These are phyloP conservation scores for Hetaerina titia DNA, from an alignment of 2,888 invertebrate species.

Conservation along the genomic window DNA sequence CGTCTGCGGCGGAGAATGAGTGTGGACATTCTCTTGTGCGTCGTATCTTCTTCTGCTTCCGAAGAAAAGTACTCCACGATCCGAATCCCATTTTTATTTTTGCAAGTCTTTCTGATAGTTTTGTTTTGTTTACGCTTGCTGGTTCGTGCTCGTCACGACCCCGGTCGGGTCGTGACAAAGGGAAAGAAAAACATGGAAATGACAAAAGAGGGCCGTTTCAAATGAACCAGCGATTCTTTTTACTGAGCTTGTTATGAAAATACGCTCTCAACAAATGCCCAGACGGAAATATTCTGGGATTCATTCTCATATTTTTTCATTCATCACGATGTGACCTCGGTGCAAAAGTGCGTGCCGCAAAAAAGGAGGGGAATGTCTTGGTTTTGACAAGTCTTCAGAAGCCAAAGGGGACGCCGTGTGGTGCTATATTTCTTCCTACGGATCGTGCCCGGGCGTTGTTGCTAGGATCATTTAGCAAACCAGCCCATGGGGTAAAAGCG, in stretches of 20 bases:
- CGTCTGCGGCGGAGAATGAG: not conserved
- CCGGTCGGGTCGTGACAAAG: not conserved
- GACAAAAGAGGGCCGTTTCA: not conserved
- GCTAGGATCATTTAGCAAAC: not conserved
- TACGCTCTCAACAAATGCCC: conserved; percentile 4
- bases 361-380: not conserved
- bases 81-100: not conserved
- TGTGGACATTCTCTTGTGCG: not conserved
- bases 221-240: too few relatives aligned
- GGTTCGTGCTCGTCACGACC: not conserved
- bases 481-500: not conserved
- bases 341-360: not conserved
- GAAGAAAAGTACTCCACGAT: not conserved
- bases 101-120: not conserved
- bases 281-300: not conserved
- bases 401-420: not conserved
- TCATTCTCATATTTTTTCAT: conserved; percentile 6
- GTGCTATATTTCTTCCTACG: not conserved
- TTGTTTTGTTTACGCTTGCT: not conserved
- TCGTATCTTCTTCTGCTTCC: too few relatives aligned
- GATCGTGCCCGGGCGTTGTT: not conserved
- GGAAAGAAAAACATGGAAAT: not conserved
- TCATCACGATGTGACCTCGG: not conserved
- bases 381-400: not conserved
- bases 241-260: not conserved